A percentile compares a stretch with the other conserved stretches of the same genome.
These are phyloP conservation scores for Potamarius usumacintae DNA, from an alignment of 2,113 vertebrate genomes.

Conservation along the genomic window DNA sequence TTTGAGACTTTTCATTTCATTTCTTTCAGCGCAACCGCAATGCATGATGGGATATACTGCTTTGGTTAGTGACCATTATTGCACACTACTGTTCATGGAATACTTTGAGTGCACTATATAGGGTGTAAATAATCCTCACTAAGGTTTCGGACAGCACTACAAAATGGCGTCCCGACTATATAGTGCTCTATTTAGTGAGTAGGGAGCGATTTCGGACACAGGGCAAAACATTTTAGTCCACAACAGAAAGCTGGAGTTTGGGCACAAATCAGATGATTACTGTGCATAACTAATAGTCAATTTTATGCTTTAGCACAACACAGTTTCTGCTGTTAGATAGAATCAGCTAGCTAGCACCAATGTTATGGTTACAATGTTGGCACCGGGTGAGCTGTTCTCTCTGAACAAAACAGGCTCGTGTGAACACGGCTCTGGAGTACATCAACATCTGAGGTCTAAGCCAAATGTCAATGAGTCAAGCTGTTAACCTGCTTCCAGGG, in stretches of 20 bases:
- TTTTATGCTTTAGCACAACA: not conserved
- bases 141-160: too few relatives aligned
- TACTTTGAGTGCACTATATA: too few relatives aligned
- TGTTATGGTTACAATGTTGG: not conserved
- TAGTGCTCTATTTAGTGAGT: too few relatives aligned
- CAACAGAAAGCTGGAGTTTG: not conserved
- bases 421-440: not conserved
- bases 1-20: too few relatives aligned
- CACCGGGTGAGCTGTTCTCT: not conserved
- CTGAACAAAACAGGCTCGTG: not conserved
- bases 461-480: slow-evolving; percentile 1
- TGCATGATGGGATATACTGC: too few relatives aligned
- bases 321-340: not conserved
- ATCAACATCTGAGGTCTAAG: not conserved
- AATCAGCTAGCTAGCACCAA: not conserved
- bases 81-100: too few relatives aligned
- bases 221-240: not conserved
- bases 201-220: too few relatives aligned
- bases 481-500: slow-evolving; percentile 14
- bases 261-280: not conserved
- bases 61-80: too few relatives aligned
- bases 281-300: not conserved
- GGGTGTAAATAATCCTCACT: too few relatives aligned
- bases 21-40: too few relatives aligned
- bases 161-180: too few relatives aligned